phyloP scores from a whole-genome alignment of 2,113 vertebrate genomes.

The Lamprotornis superbus region DNA sequence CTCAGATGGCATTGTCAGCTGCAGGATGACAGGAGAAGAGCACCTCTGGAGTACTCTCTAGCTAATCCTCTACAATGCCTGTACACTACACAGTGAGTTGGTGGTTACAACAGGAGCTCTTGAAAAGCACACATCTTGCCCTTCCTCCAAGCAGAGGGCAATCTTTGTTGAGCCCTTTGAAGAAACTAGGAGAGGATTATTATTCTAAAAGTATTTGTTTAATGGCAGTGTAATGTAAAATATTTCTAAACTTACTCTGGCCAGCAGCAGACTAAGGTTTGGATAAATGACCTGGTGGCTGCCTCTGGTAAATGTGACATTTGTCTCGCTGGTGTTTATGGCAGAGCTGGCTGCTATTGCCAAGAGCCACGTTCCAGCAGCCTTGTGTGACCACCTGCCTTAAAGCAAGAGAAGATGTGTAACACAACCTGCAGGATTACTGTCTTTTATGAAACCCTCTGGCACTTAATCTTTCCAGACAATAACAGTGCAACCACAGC shows the following conservation, averaged over 20 bases:
- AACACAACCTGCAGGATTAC: background rate
- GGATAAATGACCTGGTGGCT: conserved; percentile 28
- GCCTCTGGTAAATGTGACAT: conserved; percentile 37
- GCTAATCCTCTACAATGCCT: conserved; percentile 38
- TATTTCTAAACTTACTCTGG: background rate
- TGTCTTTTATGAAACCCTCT: conserved; percentile 21
- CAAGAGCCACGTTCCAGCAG: conserved; percentile 22
- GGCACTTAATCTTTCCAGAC: background rate
- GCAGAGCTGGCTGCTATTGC: conserved; percentile 31
- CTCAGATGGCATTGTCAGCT: conserved; percentile 24
- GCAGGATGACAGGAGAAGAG: conserved; percentile 49
- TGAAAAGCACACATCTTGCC: background rate
- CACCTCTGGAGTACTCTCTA: conserved; percentile 29
- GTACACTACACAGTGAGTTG: background rate
- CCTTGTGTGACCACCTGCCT: background rate
- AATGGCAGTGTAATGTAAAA: background rate
- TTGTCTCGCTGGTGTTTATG: conserved; percentile 41
- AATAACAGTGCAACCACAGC: background rate
- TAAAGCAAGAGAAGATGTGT: conserved; percentile 25
- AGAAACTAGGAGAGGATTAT: conserved; percentile 14
- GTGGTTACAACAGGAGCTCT: background rate
- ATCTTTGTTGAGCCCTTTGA: background rate
- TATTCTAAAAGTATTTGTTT: background rate
- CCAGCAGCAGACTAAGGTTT: conserved; percentile 12
- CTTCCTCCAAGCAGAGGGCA: background rate